A percentile compares a stretch with the other conserved stretches of the same genome.
phyloP scores from a whole-genome alignment of 2,797 vertebrate species.

The Toxotes lorentzi region DNA sequence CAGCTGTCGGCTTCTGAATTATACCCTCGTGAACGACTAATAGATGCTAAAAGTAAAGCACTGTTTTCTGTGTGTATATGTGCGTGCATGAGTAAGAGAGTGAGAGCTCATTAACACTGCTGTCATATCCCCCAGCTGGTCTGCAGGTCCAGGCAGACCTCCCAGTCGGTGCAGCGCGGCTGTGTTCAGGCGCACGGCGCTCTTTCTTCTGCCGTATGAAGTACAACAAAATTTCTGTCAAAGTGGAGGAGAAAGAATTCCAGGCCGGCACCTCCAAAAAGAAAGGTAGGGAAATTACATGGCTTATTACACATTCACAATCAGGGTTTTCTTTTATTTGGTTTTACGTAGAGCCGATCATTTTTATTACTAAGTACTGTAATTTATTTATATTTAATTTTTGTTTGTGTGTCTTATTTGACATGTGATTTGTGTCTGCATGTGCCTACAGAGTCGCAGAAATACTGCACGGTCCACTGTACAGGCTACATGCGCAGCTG shows the following conservation, averaged over 20 bases:
- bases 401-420: not conserved
- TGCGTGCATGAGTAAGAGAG: not conserved
- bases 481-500: slow-evolving; percentile 96
- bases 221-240: slow-evolving; percentile 87
- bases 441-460: slow-evolving; percentile 87
- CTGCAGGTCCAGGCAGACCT: slow-evolving; percentile 92
- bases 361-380: not conserved
- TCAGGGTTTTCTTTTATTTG: not conserved
- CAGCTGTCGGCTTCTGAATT: slow-evolving; percentile 93
- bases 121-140: slow-evolving; percentile 81
- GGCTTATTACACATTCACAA: not conserved
- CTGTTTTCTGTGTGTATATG: slow-evolving; percentile 1
- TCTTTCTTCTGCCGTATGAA: slow-evolving; percentile 98
- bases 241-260: slow-evolving; percentile 88
- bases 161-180: slow-evolving; percentile 82
- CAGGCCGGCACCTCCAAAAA: slow-evolving; percentile 88
- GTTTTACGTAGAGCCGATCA: not conserved
- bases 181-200: slow-evolving; percentile 92
- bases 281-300: slow-evolving; percentile 86
- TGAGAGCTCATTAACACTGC: slow-evolving; percentile 15
- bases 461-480: slow-evolving; percentile 95
- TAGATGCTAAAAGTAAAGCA: slow-evolving; percentile 93
- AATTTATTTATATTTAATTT: not conserved
- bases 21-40: slow-evolving; percentile 90
- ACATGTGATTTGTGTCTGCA: slow-evolving; percentile 6